A percentile compares a stretch with the other conserved stretches of the same genome.
Evolutionary conservation across 1,140 invertebrate genomes (phyloP).

Genomic region (Calosoma granatense): DNA sequence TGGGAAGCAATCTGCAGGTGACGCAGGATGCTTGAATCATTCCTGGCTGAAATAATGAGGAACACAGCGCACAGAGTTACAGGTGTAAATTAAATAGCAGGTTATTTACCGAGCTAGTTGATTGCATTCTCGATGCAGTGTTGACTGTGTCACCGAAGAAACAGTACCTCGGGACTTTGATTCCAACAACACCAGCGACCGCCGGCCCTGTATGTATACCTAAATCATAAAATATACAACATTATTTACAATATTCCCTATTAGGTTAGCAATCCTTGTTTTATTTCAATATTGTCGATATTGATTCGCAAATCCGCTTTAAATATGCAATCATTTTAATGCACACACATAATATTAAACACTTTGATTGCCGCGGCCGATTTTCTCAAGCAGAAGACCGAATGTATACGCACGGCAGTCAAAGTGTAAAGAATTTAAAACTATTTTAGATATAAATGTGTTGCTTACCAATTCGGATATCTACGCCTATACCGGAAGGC

Average conservation of each 20-base stretch:
- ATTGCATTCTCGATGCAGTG: conserved; percentile 78
- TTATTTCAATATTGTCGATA: too few species aligned
- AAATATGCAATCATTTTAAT: too few species aligned
- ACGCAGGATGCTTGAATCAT: conserved; percentile 63
- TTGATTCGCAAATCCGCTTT: too few species aligned
- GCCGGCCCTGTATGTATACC: conserved; percentile 44
- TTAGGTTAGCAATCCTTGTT: too few species aligned
- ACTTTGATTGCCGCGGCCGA: too few species aligned
- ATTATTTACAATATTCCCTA: not conserved
- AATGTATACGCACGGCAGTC: not conserved
- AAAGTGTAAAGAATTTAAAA: not conserved
- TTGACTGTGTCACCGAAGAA: conserved; percentile 84
- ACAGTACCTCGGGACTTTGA: conserved; percentile 65
- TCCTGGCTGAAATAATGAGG: conserved; percentile 42
- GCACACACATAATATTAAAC: too few species aligned
- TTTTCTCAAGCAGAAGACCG: not conserved
- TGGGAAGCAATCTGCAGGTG: conserved; percentile 51
- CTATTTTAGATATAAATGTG: not conserved
- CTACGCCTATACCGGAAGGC: conserved; percentile 42
- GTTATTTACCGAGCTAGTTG: conserved; percentile 51
- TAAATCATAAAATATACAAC: conserved; percentile 29
- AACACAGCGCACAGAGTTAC: conserved; percentile 9
- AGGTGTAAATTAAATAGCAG: conserved; percentile 9
- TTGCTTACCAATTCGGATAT: conserved; percentile 50
- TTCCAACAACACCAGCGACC: conserved; percentile 54